Base-by-base conservation (phyloP, 2,113 vertebrate species). In the Xiphorhynchus elegans region DNA sequence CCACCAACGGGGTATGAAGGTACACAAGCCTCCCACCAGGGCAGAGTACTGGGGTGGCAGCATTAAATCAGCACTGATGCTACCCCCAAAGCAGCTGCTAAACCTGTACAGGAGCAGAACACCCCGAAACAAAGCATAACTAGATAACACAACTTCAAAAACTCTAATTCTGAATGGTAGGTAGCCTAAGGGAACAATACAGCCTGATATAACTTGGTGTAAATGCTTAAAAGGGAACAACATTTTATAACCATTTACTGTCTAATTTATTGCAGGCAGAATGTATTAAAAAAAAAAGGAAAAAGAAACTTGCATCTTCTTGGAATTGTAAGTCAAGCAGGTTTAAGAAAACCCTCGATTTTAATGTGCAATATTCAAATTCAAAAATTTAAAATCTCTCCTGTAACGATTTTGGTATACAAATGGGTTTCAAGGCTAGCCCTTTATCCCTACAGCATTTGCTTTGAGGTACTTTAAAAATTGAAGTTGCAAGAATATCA, bases 361-460 rank as follows among this genome's bases (percentile, higher is more conserved):
- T 95, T 94, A 91, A 92, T 96, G 88, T 97, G 98, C 97, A 98
- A 96, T 82, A 96, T 67, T 98, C 89, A 96, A 96, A 97, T 95
- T 93, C 81, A 87, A 97, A 96, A 95, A 87, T 95, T 93, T 89
- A 93, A 96, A 97, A 93, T 80, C 82, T 95, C 63, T 58, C 75
- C 42, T n/a, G 1, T 64, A 88, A 84, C 52, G 84, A 93, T 87
- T 87, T 83, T 82, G 81, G 94, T 94, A 95, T 89, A 96, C 62
- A 97, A 94, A 95, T 50, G 79, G 83, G 75, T 91, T 95, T 85
- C 47, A 85, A 87, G 76, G 56, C 87, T 96, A 95, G 96, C 93
- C 94, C 97, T 95, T 91, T 94, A 92, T 97, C 79, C 63, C 87
- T 59, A 95, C 90, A 89, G 89, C 75, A 88, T 90, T 68, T 84